A percentile compares a stretch with the other conserved stretches of the same genome.
phyloP scores from a whole-genome alignment of 2,888 invertebrate genomes.

The Oxyteleia sp. region DNA sequence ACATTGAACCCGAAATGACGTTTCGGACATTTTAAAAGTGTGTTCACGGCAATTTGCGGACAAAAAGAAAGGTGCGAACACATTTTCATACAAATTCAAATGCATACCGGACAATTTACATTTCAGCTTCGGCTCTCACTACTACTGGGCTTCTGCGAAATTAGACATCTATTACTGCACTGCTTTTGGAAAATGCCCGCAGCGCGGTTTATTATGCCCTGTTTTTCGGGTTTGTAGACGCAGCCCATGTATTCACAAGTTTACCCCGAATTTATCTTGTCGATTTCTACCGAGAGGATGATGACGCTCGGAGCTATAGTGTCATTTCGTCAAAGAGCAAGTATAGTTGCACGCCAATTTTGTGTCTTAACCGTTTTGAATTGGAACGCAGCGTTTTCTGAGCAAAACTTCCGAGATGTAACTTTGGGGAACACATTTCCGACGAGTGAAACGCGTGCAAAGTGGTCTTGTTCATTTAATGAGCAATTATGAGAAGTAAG shows the following conservation, averaged over 20 bases:
- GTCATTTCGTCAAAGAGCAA: constrained; percentile 59
- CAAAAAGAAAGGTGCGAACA: constrained; percentile 66
- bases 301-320: no score
- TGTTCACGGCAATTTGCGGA: constrained; percentile 37
- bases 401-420: neutral
- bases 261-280: no score
- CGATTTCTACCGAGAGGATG: no score
- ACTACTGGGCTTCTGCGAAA: constrained; percentile 51
- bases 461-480: constrained; percentile 40
- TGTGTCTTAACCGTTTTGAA: neutral
- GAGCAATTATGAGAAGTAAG: constrained; percentile 37
- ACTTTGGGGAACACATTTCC: neutral
- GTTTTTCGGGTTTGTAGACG: constrained; percentile 20
- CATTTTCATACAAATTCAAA: constrained; percentile 69
- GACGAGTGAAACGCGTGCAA: constrained; percentile 24
- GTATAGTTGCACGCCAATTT: constrained; percentile 6
- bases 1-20: constrained; percentile 6
- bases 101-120: constrained; percentile 52
- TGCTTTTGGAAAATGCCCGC: constrained; percentile 41
- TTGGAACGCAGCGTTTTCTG: constrained; percentile 1
- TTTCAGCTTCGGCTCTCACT: constrained; percentile 33
- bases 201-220: constrained; percentile 48
- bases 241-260: constrained; percentile 5
- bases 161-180: constrained; percentile 63
- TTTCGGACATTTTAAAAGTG: constrained; percentile 27